Percentiles rank a stretch among this genome's conserved stretches.
Conservation (phyloP, 2,888 invertebrate species). For the Nysson spinosus region DNA sequence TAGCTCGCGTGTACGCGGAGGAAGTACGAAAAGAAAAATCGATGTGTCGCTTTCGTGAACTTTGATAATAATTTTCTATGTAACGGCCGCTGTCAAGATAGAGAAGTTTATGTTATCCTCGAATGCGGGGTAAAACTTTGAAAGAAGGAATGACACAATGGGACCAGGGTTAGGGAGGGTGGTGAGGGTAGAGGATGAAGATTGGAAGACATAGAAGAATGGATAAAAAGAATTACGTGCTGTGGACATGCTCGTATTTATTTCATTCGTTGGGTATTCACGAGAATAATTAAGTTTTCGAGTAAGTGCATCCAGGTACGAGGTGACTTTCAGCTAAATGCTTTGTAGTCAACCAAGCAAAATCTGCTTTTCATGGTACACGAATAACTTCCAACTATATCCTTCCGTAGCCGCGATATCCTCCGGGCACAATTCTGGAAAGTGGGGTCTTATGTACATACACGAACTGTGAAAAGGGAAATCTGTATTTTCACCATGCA, state of each 20-base stretch:
- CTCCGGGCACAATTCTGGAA: too few species aligned
- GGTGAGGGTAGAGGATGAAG: too few species aligned
- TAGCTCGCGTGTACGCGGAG: constrained; percentile 11
- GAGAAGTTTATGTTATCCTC: constrained; percentile 21
- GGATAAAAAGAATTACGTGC: constrained; percentile 19
- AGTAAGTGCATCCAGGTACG: constrained; percentile 21
- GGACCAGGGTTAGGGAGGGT: too few species aligned
- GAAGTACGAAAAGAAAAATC: background rate
- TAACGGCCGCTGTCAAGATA: background rate
- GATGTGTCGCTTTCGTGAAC: constrained; percentile 10
- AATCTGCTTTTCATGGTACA: constrained; percentile 13
- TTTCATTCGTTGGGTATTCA: constrained; percentile 22
- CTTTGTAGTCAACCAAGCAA: background rate
- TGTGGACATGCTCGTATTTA: background rate
- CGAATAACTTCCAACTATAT: constrained; percentile 18
- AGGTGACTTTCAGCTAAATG: background rate
- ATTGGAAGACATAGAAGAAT: too few species aligned
- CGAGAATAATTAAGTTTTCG: constrained; percentile 30
- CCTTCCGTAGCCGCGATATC: too few species aligned
- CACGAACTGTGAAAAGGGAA: too few species aligned
- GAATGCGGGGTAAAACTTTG: constrained; percentile 13
- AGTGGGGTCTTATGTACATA: too few species aligned
- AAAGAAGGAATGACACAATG: constrained; percentile 14
- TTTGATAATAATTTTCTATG: constrained; percentile 23
- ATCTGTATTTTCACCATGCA: too few species aligned